Conservation (phyloP, 2,113 vertebrate species). For the Nothocercus julius region DNA sequence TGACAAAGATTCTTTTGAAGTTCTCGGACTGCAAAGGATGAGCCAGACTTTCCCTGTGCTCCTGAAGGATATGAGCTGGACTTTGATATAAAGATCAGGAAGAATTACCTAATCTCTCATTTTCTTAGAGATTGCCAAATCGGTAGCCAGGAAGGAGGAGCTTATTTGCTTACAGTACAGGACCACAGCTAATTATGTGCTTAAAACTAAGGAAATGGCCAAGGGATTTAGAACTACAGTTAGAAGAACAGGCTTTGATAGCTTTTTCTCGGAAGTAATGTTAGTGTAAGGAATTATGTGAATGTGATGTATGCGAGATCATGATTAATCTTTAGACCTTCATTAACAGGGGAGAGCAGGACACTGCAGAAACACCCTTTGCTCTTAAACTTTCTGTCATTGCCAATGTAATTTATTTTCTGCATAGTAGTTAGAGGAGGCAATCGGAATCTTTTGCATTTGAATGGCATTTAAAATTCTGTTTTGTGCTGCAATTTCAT, state of each 20-base stretch:
- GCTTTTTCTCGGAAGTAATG: neutral
- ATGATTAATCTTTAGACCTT: neutral
- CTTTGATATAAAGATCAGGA: neutral
- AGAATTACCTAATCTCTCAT: neutral
- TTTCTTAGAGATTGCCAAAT: neutral
- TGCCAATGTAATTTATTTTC: neutral
- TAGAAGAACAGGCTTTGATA: neutral
- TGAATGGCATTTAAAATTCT: neutral
- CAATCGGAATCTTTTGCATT: neutral
- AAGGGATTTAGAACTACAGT: neutral
- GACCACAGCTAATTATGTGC: accelerated
- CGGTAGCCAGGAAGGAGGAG: neutral
- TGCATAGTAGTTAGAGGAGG: neutral
- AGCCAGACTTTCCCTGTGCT: neutral
- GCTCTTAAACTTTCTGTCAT: neutral
- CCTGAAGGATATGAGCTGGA: neutral
- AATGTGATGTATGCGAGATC: neutral
- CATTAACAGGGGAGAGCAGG: neutral
- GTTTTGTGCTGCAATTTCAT: neutral
- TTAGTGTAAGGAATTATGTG: neutral
- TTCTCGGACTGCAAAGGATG: neutral
- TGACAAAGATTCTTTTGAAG: neutral
- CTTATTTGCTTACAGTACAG: neutral
- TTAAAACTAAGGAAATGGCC: neutral
- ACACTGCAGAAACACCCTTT: neutral